Conservation (phyloP, 1,140 invertebrate species). For the Drosophila bipectinata region DNA sequence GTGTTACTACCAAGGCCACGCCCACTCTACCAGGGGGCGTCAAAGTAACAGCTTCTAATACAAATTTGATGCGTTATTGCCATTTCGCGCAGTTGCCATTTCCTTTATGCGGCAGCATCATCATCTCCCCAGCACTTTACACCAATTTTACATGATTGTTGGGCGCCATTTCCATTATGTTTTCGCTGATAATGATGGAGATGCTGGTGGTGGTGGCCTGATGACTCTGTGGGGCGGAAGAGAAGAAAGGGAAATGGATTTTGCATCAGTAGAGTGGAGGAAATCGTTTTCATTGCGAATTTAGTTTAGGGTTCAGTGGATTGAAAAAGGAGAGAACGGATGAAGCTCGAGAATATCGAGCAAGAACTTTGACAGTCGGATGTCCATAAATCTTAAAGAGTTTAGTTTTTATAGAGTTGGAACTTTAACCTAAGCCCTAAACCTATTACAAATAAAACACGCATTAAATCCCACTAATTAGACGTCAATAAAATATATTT, state of each 20-base stretch:
- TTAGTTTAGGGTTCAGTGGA: constrained; percentile 24
- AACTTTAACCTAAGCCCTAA: not conserved
- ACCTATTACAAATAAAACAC: too few relatives aligned
- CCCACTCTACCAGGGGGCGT: constrained; percentile 9
- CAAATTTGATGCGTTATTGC: constrained; percentile 70
- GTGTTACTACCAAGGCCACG: constrained; percentile 10
- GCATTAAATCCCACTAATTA: too few relatives aligned
- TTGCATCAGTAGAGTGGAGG: constrained; percentile 38
- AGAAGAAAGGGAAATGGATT: constrained; percentile 27
- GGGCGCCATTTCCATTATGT: constrained; percentile 61
- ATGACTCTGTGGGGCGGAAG: constrained; percentile 10
- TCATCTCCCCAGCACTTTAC: constrained; percentile 43
- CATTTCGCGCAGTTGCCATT: constrained; percentile 43
- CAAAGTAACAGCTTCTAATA: constrained; percentile 64
- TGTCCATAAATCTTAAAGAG: not conserved
- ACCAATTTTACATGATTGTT: constrained; percentile 79
- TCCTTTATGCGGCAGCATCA: constrained; percentile 21
- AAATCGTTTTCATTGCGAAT: constrained; percentile 37
- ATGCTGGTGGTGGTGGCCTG: not conserved
- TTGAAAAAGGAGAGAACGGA: not conserved
- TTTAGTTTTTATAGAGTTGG: not conserved
- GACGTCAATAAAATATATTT: not conserved
- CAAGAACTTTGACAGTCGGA: not conserved
- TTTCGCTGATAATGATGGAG: constrained; percentile 21
- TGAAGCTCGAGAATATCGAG: not conserved